phyloP scores from a whole-genome alignment of 2,888 invertebrate species.

The Argynnis bischoffii region DNA sequence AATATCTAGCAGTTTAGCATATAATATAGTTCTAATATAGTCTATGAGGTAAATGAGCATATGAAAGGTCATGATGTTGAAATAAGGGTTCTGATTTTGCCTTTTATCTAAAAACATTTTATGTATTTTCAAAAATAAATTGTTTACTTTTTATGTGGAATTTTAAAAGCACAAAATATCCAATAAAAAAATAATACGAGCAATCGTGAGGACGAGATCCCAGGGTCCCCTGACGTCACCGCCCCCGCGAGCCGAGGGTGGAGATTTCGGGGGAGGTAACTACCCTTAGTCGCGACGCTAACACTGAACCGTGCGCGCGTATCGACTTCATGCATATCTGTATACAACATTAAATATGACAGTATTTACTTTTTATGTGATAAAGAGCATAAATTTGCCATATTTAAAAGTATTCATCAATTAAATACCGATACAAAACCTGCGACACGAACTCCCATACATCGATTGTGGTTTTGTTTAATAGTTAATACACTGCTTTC shows the following conservation, averaged over 20 bases:
- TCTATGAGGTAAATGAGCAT: no score
- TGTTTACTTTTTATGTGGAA: background rate
- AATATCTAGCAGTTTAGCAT: no score
- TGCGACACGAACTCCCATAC: constrained; percentile 10
- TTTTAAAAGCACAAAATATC: constrained; percentile 18
- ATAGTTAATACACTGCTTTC: constrained; percentile 37
- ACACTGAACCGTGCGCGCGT: constrained; percentile 64
- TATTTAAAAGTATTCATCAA: constrained; percentile 22
- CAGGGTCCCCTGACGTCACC: constrained; percentile 60
- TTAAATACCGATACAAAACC: background rate
- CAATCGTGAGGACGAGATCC: constrained; percentile 40
- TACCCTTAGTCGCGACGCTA: constrained; percentile 68
- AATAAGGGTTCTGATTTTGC: no score
- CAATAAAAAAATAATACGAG: constrained; percentile 27
- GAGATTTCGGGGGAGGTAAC: constrained; percentile 38
- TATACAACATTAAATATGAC: constrained; percentile 63
- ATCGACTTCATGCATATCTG: constrained; percentile 53
- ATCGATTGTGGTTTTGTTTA: constrained; percentile 23
- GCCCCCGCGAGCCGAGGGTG: constrained; percentile 39
- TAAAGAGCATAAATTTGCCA: constrained; percentile 43
- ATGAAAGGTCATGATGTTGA: no score
- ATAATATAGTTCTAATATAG: no score
- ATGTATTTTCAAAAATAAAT: no score
- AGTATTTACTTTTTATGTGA: constrained; percentile 57
- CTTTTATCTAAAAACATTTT: no score